These are phyloP conservation scores for Pseudobourletiella spinata DNA, from an alignment of 1,140 invertebrate genomes.

Conservation along the genomic window DNA sequence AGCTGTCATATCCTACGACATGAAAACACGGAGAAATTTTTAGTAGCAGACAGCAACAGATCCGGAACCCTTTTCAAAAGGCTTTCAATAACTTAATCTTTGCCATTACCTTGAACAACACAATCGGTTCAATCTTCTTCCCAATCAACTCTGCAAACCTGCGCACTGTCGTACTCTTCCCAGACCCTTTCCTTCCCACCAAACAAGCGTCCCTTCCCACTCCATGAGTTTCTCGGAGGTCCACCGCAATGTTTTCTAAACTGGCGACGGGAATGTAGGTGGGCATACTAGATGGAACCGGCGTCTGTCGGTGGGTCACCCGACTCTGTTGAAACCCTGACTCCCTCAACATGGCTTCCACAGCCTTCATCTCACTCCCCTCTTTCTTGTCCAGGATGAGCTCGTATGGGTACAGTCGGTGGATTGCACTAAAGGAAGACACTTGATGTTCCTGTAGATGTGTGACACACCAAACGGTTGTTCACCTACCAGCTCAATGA, in stretches of 20 bases:
- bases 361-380: slow-evolving; percentile 50
- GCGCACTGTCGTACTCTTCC: slow-evolving; percentile 72
- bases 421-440: slow-evolving; percentile 7
- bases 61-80: background rate
- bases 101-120: slow-evolving; percentile 81
- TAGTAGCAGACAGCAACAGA: background rate
- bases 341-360: slow-evolving; percentile 55
- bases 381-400: slow-evolving; percentile 68
- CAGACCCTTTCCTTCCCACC: slow-evolving; percentile 81
- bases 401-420: slow-evolving; percentile 73
- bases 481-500: too few relatives aligned
- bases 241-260: slow-evolving; percentile 67
- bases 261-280: slow-evolving; percentile 21
- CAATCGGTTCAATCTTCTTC: slow-evolving; percentile 75
- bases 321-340: slow-evolving; percentile 45
- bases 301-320: background rate
- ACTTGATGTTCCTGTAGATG: slow-evolving; percentile 24
- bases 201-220: slow-evolving; percentile 73
- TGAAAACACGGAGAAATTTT: background rate
- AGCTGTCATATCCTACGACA: slow-evolving; percentile 79
- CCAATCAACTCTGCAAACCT: slow-evolving; percentile 66
- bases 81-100: too few relatives aligned
- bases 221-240: slow-evolving; percentile 66
- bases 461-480: too few relatives aligned
- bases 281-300: background rate